Conservation (phyloP, 2,888 invertebrate genomes). For the Leptopilina drosophilae region DNA sequence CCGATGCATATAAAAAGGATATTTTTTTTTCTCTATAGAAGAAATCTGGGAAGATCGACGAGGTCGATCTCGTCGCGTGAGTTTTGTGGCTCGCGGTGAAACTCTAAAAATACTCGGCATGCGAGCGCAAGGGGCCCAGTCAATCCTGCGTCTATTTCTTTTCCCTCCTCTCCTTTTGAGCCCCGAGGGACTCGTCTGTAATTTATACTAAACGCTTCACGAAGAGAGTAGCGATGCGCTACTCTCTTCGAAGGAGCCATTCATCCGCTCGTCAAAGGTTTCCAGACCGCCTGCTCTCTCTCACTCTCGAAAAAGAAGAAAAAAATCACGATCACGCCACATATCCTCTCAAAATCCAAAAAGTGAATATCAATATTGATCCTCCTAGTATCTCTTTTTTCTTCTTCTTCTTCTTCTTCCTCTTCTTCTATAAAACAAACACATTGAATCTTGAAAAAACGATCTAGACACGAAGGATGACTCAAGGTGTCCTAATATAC, state of each 20-base stretch:
- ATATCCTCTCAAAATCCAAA: background rate
- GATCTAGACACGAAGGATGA: conserved; percentile 28
- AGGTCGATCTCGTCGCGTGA: conserved; percentile 59
- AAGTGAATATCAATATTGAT: conserved; percentile 12
- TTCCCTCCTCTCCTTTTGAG: conserved; percentile 36
- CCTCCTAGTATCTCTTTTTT: background rate
- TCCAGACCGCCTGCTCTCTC: conserved; percentile 30
- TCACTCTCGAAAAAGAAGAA: background rate
- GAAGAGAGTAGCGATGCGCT: conserved; percentile 38
- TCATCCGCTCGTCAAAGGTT: conserved; percentile 38
- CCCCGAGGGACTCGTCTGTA: conserved; percentile 31
- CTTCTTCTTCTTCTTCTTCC: background rate
- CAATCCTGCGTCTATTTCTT: conserved; percentile 36
- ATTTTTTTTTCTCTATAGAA: conserved; percentile 22
- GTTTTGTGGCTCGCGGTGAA: conserved; percentile 55
- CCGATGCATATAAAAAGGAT: conserved; percentile 46
- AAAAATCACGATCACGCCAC: conserved; percentile 5
- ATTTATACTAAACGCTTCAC: conserved; percentile 38
- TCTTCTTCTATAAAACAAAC: conserved; percentile 12
- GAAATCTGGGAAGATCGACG: conserved; percentile 45
- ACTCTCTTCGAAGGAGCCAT: conserved; percentile 26
- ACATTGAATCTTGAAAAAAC: conserved; percentile 23
- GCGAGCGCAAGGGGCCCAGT: conserved; percentile 17
- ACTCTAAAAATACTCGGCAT: conserved; percentile 61
- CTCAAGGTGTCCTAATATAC: conserved; percentile 40